Evolutionary conservation across 2,113 vertebrate genomes (phyloP).

Genomic region (Phyllostomus discolor): DNA sequence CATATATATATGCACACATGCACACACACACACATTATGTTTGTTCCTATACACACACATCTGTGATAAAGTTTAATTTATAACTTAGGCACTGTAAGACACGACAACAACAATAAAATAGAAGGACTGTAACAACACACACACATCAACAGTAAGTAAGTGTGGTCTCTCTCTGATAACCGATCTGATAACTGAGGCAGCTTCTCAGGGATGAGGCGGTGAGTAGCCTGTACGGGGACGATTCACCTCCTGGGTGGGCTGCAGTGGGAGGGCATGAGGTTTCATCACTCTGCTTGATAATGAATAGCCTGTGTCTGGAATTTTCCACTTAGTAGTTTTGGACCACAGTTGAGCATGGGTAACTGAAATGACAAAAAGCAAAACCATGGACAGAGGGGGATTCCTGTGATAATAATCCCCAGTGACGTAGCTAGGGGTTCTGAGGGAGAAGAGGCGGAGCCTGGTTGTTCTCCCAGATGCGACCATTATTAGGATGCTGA

Average conservation of each 20-base stretch:
- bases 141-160: neutral
- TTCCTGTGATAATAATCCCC: neutral
- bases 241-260: neutral
- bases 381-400: neutral
- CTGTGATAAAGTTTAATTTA: neutral
- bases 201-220: neutral
- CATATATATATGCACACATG: no score
- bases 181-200: neutral
- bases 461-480: rapidly evolving
- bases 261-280: neutral
- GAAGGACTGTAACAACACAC: neutral
- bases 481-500: rapidly evolving
- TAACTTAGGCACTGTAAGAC: neutral
- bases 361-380: neutral
- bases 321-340: neutral
- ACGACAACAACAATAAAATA: neutral
- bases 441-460: rapidly evolving
- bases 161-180: neutral
- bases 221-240: neutral
- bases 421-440: neutral
- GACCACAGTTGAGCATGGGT: neutral
- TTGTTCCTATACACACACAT: neutral
- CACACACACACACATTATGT: no score
- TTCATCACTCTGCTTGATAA: neutral
- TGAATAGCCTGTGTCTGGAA: neutral